Evolutionary conservation across 2,888 invertebrate genomes (phyloP).

Genomic region (Drosophila austrosaltans): DNA sequence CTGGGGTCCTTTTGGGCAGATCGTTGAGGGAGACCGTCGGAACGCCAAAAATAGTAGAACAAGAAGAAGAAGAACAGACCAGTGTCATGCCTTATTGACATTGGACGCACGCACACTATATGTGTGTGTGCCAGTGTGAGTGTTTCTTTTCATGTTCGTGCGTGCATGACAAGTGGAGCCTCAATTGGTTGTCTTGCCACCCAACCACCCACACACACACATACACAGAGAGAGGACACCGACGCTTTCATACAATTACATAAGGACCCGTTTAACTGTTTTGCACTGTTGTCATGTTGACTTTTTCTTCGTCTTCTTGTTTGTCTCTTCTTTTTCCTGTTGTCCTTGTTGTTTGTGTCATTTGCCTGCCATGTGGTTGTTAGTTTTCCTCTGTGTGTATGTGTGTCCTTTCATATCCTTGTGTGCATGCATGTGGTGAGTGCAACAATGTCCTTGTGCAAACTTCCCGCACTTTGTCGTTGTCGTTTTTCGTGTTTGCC

Average conservation of each 20-base stretch:
- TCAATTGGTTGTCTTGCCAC: conserved; percentile 66
- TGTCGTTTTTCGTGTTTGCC: conserved; percentile 43
- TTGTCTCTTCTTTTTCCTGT: conserved; percentile 23
- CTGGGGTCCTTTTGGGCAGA: background rate
- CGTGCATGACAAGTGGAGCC: conserved; percentile 63
- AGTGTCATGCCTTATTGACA: conserved; percentile 74
- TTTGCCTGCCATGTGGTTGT: conserved; percentile 54
- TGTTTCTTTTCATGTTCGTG: conserved; percentile 59
- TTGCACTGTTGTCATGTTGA: conserved; percentile 68
- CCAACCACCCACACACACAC: conserved; percentile 37
- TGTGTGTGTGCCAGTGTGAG: conserved; percentile 31
- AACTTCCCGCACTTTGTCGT: conserved; percentile 75
- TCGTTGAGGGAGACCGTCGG: conserved; percentile 51
- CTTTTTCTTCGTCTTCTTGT: conserved; percentile 43
- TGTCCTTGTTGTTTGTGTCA: conserved; percentile 43
- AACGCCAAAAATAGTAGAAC: conserved; percentile 58
- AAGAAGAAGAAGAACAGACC: background rate
- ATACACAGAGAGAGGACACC: conserved; percentile 4
- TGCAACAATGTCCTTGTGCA: conserved; percentile 78
- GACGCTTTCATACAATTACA: conserved; percentile 19
- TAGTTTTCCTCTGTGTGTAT: conserved; percentile 28
- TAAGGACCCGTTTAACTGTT: conserved; percentile 61
- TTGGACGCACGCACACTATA: conserved; percentile 51
- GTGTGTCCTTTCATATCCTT: conserved; percentile 68
- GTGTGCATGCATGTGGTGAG: conserved; percentile 77